Base-by-base conservation (phyloP, 2,113 vertebrate genomes). In the Anser brachyrhynchus region DNA sequence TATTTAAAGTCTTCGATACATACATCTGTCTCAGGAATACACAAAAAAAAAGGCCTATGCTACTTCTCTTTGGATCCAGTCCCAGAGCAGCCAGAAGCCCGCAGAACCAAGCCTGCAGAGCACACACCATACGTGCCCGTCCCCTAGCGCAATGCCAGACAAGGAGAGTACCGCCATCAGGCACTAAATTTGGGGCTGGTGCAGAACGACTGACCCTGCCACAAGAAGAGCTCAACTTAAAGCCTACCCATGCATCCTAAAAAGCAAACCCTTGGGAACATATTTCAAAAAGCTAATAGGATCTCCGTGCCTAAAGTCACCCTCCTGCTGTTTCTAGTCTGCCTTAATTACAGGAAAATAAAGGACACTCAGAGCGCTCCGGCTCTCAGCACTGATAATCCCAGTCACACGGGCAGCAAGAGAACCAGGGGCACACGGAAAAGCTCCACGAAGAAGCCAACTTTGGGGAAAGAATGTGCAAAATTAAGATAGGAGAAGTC, bases 291-390 rank as follows among this genome's bases (percentile, higher is more conserved):
- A 41, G 20, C 9, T 58, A 96, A 88, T 49, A 80, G 51, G 51
- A 92, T 84, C 88, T 70, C 90, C 66, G 73, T 31, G 75, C 65
- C 75, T 86, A 35, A 83, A 86, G 75, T 80, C 72, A 93, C 31
- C 46, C 44, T 88, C 55, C 90, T 89, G 88, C 76, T 88, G 51
- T n/a, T 90, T 66, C 51, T 70, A 64, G 44, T 88, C 71, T 73
- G 75, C 67, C 64, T 95, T 95, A 93, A 94, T 80, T 88, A 90
- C 72, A 80, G 72, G 58, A 80, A 93, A 95, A 95, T 79, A 58
- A 84, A 85, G 83, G 49, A 73, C 35, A 69, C 37, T 43, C 25
- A 3, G 75, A 87, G 90, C 35, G n/a, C 31, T 86, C 62, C 33
- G 65, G 82, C 44, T 62, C 87, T 62, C 58, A 3, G 5, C 33